Base-by-base conservation (phyloP, 92 coral and sea anemone genomes). In the Epizoanthus ramosus region DNA sequence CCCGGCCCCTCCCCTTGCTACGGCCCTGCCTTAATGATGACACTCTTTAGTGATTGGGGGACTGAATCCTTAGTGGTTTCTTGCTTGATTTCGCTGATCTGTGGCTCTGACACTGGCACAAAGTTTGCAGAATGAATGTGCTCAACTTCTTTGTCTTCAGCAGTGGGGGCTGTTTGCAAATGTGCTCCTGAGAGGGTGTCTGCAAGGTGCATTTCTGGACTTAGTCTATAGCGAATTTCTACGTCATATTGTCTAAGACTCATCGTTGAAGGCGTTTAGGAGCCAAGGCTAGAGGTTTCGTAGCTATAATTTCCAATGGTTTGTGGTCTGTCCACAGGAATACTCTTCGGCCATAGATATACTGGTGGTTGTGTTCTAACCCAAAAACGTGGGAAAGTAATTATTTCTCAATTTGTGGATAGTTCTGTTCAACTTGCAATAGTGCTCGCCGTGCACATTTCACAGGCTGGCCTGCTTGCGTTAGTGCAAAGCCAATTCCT, bases 31-130 rank as follows among this genome's bases (percentile, higher is more conserved):
- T 54, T 39, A 47, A 91, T 35, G 76, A 85, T 91, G 24, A 75
- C 84, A 18, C 80, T 52, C 84, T 85, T 81, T n/a, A 91, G 73
- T 3, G 35, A 57, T 39, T 39, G 83, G 24, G 88, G 63, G 25
- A 80, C 76, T 59, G 85, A 82, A 74, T 92, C 92, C 43, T 61
- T 75, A 10, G 88, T 89, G n/a, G 90, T 89, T 86, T 89, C 91
- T 65, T 19, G 19, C 67, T 73, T 39, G 59, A 82, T 52, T 37
- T 90, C 89, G 0, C 57, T 76, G 24, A 87, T 23, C 71, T 84
- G 72, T 2, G 73, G 91, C 25, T 85, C 71, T 70, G 87, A 77
- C 31, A 87, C 73, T 0, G 94, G 80, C 0, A 86, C 71, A 58
- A 37, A 83, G 81, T 81, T 31, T 7, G 69, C 79, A 9, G 82